Evolutionary conservation across 2,888 invertebrate species (phyloP).

Genomic region (Caenorhabditis doughertyi): DNA sequence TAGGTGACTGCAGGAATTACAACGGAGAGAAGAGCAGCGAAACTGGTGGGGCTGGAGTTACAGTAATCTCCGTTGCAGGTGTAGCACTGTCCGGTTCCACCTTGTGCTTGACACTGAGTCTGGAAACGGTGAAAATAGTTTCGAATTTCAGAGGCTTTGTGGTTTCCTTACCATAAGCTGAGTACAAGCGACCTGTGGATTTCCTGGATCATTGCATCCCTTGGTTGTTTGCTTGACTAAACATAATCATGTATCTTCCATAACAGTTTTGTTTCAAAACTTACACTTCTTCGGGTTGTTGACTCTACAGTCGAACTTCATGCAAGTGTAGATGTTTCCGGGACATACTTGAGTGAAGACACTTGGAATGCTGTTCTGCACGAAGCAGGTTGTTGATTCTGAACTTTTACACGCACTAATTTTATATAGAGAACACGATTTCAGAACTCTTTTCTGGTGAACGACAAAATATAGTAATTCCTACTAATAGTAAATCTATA

Average conservation of each 20-base stretch:
- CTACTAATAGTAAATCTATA: no score
- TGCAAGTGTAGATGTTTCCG: conserved; percentile 53
- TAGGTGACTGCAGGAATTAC: conserved; percentile 14
- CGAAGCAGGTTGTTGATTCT: conserved; percentile 59
- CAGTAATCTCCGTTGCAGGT: conserved; percentile 62
- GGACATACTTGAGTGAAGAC: conserved; percentile 53
- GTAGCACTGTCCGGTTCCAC: conserved; percentile 61
- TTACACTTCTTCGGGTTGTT: conserved; percentile 57
- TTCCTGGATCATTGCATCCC: conserved; percentile 60
- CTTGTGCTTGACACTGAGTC: conserved; percentile 59
- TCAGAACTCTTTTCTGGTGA: no score
- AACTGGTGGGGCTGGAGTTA: conserved; percentile 38
- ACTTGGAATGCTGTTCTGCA: conserved; percentile 59
- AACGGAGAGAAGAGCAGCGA: conserved; percentile 31
- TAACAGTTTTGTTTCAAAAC: neutral
- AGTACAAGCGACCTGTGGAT: conserved; percentile 54
- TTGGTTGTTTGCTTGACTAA: conserved; percentile 60
- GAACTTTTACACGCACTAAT: no score
- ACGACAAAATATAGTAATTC: no score
- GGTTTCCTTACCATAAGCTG: conserved; percentile 49
- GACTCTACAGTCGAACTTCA: conserved; percentile 57
- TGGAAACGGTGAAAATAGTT: neutral
- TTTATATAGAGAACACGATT: no score
- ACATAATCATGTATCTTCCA: neutral
- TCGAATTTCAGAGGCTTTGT: neutral